Conservation (phyloP, 2,888 invertebrate species). For the Drosophila dives region DNA sequence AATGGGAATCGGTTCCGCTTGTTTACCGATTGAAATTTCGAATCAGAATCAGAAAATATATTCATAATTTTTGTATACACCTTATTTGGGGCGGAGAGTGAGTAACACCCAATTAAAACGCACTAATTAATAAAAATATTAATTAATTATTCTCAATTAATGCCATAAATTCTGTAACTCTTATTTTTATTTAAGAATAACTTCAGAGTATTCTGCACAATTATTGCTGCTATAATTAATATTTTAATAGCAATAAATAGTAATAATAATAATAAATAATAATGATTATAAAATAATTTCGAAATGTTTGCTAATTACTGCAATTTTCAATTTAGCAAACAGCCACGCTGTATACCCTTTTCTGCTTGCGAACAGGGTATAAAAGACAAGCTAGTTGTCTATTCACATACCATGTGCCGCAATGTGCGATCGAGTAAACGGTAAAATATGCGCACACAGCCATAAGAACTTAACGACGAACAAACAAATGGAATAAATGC, state of each 20-base stretch:
- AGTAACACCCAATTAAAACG: neutral
- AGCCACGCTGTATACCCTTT: neutral
- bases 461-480: constrained; percentile 70
- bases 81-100: no score
- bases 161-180: no score
- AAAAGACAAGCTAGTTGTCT: neutral
- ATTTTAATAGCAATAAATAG: no score
- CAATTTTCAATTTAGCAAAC: neutral
- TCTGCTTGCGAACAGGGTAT: neutral
- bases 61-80: neutral
- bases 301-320: neutral
- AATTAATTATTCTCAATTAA: neutral
- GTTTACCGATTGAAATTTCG: neutral
- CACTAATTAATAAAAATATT: neutral
- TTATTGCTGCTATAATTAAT: neutral
- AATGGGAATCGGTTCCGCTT: neutral
- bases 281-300: neutral
- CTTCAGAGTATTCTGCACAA: neutral
- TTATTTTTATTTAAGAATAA: neutral
- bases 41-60: neutral
- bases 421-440: constrained; percentile 67
- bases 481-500: constrained; percentile 64
- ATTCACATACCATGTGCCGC: constrained; percentile 2
- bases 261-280: no score
- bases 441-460: constrained; percentile 67